Conservation (phyloP, 1,140 invertebrate species). For the Apis florea region DNA sequence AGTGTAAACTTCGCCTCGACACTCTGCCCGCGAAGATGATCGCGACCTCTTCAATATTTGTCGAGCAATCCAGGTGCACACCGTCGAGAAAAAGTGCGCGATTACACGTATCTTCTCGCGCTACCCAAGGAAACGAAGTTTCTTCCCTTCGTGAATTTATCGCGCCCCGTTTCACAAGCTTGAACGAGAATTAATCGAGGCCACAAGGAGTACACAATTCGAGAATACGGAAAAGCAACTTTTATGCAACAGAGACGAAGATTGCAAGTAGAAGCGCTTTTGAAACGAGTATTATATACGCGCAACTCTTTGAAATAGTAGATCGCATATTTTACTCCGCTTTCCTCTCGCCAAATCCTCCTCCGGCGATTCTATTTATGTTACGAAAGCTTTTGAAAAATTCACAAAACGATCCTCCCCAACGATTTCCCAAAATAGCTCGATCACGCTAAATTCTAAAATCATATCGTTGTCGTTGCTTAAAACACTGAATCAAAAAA, state of each 20-base stretch:
- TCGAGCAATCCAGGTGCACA: conserved; percentile 38
- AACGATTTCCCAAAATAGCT: no score
- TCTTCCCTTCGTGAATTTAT: conserved; percentile 7
- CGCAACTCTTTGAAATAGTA: no score
- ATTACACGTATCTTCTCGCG: background rate
- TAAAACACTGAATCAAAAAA: no score
- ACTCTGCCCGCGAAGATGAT: conserved; percentile 17
- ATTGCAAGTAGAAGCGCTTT: background rate
- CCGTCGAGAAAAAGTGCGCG: background rate
- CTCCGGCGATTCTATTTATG: no score
- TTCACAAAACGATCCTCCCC: no score
- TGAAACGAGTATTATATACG: no score
- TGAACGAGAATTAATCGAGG: background rate
- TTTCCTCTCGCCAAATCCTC: no score
- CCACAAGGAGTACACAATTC: background rate
- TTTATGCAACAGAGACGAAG: background rate
- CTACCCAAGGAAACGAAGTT: background rate
- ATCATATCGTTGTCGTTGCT: no score
- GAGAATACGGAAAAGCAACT: no score
- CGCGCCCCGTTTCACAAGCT: background rate
- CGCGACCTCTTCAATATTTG: conserved; percentile 51
- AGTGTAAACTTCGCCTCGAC: conserved; percentile 37
- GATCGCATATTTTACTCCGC: no score
- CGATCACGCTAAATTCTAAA: no score
- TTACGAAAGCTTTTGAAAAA: no score